A percentile compares a stretch with the other conserved stretches of the same genome.
phyloP scores from a whole-genome alignment of 2,888 invertebrate genomes.

The Drosophila tripunctata region DNA sequence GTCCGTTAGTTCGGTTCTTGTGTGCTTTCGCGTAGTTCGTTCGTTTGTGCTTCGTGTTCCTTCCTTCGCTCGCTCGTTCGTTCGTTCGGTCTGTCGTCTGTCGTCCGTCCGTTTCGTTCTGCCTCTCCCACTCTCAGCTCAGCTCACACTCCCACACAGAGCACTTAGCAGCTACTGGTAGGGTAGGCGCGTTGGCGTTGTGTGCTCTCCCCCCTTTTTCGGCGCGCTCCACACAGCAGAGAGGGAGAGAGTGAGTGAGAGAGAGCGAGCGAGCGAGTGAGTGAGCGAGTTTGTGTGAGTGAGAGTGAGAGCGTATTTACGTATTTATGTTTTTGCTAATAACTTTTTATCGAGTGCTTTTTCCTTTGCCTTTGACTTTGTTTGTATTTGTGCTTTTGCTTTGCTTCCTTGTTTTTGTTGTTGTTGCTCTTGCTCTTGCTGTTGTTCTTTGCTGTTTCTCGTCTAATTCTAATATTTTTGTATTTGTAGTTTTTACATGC shows the following conservation, averaged over 20 bases:
- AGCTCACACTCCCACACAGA: conserved; percentile 49
- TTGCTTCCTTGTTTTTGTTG: conserved; percentile 17
- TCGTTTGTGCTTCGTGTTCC: neutral
- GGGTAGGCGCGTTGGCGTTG: conserved; percentile 34
- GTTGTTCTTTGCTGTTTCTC: conserved; percentile 28
- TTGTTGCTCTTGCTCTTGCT: conserved; percentile 3
- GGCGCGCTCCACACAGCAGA: conserved; percentile 5
- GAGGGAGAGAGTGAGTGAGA: conserved; percentile 16
- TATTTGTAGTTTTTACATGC: conserved; percentile 55
- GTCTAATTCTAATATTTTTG: conserved; percentile 32
- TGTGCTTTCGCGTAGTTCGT: neutral
- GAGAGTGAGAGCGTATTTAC: conserved; percentile 55
- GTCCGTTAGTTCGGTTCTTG: neutral
- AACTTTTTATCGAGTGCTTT: conserved; percentile 71
- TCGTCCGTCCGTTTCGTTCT: conserved; percentile 37
- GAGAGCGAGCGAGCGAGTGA: conserved; percentile 18
- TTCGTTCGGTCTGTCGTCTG: neutral
- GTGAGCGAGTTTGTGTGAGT: conserved; percentile 14
- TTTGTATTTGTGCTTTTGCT: conserved; percentile 18
- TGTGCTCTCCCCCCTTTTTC: conserved; percentile 36
- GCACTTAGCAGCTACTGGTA: conserved; percentile 20
- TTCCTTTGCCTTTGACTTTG: conserved; percentile 15
- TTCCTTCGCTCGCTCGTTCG: neutral
- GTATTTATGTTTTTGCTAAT: conserved; percentile 77
- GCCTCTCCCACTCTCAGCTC: conserved; percentile 39